Base-by-base conservation (phyloP, 2,113 vertebrate genomes). In the Nanorana parkeri region DNA sequence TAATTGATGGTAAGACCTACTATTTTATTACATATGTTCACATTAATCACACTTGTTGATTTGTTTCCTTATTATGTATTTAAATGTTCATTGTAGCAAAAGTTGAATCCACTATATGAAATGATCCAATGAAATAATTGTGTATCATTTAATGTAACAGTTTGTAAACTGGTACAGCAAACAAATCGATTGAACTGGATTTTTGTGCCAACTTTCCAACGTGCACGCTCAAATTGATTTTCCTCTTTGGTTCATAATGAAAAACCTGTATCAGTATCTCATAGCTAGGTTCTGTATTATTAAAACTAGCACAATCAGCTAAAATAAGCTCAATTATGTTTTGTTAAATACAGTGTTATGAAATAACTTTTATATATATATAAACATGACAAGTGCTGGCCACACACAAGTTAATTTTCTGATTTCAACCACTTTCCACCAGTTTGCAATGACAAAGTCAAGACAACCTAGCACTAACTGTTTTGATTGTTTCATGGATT, bases 101-200 rank as follows among this genome's bases (percentile, higher is more conserved):
- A 7, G 10, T 60, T n/a, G 2, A 8, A 47, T 60, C 20, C 21
- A 60, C 5, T 4, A 21, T 23, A 60, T 21, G n/a, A 60, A 60
- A 60, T 10, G 7, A 60, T 7, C 5, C 24, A 55, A 72, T 72
- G 17, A 72, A 55, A 71, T 71, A 20, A 24, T 26, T 52, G 1
- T 26, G 51, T 28, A 69, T 69, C 41, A 23, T 69, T 69, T 69
- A 69, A 69, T 41, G 1, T 21, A 69, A 69, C 7, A 69, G 36
- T 72, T 55, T 72, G 69, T 54, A 16, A 24, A 72, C 24, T 72
- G 47, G 69, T 72, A 55, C 17, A 72, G 69, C 51, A 72, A 55
- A 55, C 24, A 55, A 52, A 72, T 72, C 69, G 20, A 55, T 72
- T 51, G 17, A 26, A 17, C 21, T 47, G 41, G 41, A 47, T 26